Evolutionary conservation across 2,113 vertebrate species (phyloP), one percentile per base, ranked within the genome.

Genomic region (Pteropus alecto): DNA sequence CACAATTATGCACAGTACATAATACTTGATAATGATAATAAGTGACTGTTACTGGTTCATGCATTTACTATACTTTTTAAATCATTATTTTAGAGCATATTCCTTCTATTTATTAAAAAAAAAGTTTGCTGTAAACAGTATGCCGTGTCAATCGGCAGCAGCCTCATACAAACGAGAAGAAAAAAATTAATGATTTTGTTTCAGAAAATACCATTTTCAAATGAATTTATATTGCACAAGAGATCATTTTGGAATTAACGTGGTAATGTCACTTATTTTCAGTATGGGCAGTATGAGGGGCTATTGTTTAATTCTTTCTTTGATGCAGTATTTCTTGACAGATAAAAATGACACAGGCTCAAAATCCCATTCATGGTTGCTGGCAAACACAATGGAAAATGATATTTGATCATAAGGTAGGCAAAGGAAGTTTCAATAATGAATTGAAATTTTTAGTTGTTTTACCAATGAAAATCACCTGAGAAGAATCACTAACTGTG

Each of bases 161-260:
- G 28, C 28, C 73, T 15, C 26, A 30, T 48, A 51, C 43, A 76
- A 61, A 68, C 5, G 33, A 83, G 30, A 86, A 81, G 41, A 60
- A 92, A 79, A 74, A 16, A 54, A 26, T n/a, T n/a, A 81, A 65
- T 67, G 18, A 79, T 76, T 81, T 70, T 43, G n/a, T 84, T 97
- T 70, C 73, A 56, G 26, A 92, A 92, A 68, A 97, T 16, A 87
- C 8, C 19, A 28, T 81, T 94, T 97, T 93, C 28, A 87, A 90
- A 71, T 84, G 58, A 60, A 89, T 89, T 67, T 92, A 54, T 71
- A 71, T 56, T 94, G 46, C 67, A 22, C 35, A 77, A 95, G 16
- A 85, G n/a, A 88, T 18, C 18, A 79, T 15, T 19, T 48, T 16
- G n/a, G 26, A 65, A 65, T 82, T 61, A 18, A 86, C 90, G 35